Conservation (phyloP, 2,113 vertebrate species). For the Notarius lentiginosus region DNA sequence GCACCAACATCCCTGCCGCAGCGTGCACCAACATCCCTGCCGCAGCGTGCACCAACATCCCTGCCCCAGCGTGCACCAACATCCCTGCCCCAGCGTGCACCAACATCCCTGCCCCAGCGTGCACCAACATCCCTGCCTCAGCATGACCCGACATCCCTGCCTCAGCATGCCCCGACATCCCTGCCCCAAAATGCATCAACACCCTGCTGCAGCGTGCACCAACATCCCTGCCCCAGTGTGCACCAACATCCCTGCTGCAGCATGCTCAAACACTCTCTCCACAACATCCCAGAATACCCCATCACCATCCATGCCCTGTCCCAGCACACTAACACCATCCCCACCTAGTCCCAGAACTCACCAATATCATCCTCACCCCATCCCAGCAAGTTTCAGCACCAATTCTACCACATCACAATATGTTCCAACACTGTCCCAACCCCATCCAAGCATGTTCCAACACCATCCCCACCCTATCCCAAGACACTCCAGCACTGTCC, state of each 20-base stretch:
- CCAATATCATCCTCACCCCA: not conserved
- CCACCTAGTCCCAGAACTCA: not conserved
- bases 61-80: not conserved
- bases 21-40: no score
- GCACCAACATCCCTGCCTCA: not conserved
- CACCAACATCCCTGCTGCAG: not conserved
- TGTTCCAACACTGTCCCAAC: not conserved
- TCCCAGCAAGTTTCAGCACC: not conserved
- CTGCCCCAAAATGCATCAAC: not conserved
- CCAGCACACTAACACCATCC: not conserved
- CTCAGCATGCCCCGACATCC: not conserved
- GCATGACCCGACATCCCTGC: not conserved
- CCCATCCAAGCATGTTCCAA: not conserved
- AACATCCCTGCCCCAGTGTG: not conserved
- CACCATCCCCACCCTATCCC: not conserved
- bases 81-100: not conserved
- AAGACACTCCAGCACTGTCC: not conserved
- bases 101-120: not conserved
- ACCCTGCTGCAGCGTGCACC: not conserved
- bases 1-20: not conserved
- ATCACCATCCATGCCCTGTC: not conserved
- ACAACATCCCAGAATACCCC: not conserved
- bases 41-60: not conserved
- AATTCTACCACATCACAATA: not conserved
- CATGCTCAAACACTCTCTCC: not conserved